These are phyloP conservation scores for Nothura maculosa DNA, from an alignment of 2,797 vertebrate genomes.

Conservation along the genomic window DNA sequence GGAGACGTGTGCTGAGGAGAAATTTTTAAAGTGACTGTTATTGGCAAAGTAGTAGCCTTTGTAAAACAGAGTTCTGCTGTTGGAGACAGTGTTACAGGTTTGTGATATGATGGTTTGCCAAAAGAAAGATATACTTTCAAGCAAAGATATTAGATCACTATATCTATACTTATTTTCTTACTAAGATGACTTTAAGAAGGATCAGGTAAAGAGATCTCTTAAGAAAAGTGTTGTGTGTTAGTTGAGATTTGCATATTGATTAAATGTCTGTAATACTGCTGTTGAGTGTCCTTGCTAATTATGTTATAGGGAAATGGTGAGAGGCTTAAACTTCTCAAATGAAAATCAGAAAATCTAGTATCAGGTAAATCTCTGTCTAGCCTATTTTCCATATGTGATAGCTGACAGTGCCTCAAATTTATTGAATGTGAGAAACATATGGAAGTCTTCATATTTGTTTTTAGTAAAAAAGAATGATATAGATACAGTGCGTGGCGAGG, in stretches of 20 bases:
- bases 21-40: neutral
- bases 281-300: neutral
- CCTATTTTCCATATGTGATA: neutral
- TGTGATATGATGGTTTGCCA: neutral
- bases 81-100: neutral
- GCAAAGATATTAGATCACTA: no score
- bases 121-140: no score
- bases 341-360: neutral
- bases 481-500: neutral
- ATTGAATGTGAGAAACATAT: neutral
- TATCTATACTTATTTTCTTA: no score
- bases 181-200: neutral
- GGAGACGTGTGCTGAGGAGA: neutral
- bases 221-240: neutral
- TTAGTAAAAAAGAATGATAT: neutral
- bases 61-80: neutral
- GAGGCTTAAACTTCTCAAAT: neutral
- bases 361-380: neutral
- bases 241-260: neutral
- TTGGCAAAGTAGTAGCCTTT: neutral
- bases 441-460: neutral
- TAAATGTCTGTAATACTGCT: neutral
- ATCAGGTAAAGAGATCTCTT: neutral
- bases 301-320: neutral
- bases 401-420: neutral